phyloP scores from a whole-genome alignment of 1,140 invertebrate species.

The Nasonia longicornis region DNA sequence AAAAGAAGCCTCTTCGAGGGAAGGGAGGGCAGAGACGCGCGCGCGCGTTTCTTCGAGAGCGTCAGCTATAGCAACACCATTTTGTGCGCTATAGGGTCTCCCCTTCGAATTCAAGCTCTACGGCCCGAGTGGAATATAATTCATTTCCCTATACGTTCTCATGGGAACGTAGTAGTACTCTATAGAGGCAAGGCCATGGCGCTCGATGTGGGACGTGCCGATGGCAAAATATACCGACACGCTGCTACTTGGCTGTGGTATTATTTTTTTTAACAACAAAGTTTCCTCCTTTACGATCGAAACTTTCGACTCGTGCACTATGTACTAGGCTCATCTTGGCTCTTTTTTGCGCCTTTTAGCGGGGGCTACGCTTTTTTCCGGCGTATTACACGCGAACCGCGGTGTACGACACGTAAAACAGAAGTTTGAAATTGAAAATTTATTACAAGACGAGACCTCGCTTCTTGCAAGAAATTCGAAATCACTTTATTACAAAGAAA shows the following conservation, averaged over 20 bases:
- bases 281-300: conserved; percentile 33
- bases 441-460: neutral
- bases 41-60: conserved; percentile 49
- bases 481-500: no score
- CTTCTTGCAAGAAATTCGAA: no score
- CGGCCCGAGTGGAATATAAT: conserved; percentile 55
- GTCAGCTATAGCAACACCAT: conserved; percentile 48
- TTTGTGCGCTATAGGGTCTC: conserved; percentile 54
- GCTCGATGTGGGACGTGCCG: conserved; percentile 18
- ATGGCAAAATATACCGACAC: neutral
- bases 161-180: conserved; percentile 50
- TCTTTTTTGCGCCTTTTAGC: neutral
- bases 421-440: conserved; percentile 20
- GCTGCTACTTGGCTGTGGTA: conserved; percentile 2
- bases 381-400: neutral
- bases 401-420: neutral
- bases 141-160: conserved; percentile 57
- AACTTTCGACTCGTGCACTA: conserved; percentile 8
- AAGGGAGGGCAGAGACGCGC: conserved; percentile 45
- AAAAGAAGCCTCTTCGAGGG: conserved; percentile 33
- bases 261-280: conserved; percentile 41
- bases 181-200: conserved; percentile 1
- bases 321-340: neutral
- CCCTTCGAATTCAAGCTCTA: conserved; percentile 49
- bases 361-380: neutral